These are phyloP conservation scores for Nannoperca australis DNA, from an alignment of 2,797 vertebrate genomes.

Conservation along the genomic window DNA sequence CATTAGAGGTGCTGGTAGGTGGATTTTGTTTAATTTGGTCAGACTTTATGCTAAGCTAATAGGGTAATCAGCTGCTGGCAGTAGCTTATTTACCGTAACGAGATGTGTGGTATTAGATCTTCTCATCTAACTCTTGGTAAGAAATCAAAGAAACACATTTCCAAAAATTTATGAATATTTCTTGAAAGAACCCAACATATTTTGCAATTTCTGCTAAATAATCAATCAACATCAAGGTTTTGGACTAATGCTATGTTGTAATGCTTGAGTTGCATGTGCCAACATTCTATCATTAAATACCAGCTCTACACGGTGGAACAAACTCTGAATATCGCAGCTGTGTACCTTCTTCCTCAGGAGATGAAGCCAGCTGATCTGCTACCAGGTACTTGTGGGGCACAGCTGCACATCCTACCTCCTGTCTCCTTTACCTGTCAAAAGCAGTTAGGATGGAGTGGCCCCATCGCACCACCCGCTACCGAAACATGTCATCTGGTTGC, in stretches of 20 bases:
- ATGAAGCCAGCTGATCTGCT: slow-evolving; percentile 61
- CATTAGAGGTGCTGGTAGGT: background rate
- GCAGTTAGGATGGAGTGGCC: slow-evolving; percentile 66
- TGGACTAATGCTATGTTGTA: background rate
- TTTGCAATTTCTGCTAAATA: background rate
- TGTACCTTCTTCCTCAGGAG: slow-evolving; percentile 63
- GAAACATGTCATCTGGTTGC: slow-evolving; percentile 54
- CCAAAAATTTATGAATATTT: background rate
- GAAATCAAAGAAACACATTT: background rate
- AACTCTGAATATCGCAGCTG: slow-evolving; percentile 57
- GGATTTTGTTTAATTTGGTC: background rate
- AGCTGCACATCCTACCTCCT: slow-evolving; percentile 62
- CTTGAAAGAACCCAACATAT: background rate
- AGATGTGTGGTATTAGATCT: background rate
- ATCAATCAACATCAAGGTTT: background rate
- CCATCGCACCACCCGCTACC: slow-evolving; percentile 36
- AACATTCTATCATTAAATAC: slow-evolving; percentile 37
- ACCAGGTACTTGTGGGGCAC: slow-evolving; percentile 65
- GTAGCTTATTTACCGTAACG: background rate
- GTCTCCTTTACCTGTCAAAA: slow-evolving; percentile 75
- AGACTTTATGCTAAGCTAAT: background rate
- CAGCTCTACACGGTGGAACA: slow-evolving; percentile 39
- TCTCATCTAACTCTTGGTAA: background rate
- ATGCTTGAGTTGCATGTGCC: slow-evolving; percentile 1
- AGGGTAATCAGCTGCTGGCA: too few species aligned